Conservation (phyloP, 1,140 invertebrate species). For the Nephotettix cincticeps region DNA sequence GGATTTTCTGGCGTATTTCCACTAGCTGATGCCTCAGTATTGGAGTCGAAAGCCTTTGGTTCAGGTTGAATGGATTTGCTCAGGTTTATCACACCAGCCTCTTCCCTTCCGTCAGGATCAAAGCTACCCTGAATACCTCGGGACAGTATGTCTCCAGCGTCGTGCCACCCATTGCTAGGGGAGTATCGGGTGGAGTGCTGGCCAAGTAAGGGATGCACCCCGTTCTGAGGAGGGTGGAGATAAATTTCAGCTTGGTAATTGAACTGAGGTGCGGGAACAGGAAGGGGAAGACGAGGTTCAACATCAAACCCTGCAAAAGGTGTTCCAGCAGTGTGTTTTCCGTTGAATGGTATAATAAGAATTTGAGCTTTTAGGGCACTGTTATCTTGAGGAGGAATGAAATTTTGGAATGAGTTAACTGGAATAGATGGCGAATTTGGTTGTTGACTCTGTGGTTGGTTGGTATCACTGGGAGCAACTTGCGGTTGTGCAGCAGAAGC, state of each 20-base stretch:
- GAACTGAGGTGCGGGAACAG: background rate
- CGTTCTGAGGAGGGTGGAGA: background rate
- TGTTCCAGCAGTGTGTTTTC: background rate
- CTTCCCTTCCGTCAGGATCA: too few species aligned
- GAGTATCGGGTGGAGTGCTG: background rate
- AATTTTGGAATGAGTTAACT: background rate
- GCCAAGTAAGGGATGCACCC: background rate
- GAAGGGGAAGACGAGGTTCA: background rate
- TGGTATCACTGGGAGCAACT: background rate
- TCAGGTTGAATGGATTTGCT: too few species aligned
- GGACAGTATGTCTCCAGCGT: background rate
- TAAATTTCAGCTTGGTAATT: slow-evolving; percentile 14
- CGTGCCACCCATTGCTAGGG: slow-evolving; percentile 2
- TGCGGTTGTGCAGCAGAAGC: background rate
- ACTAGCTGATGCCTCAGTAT: too few species aligned
- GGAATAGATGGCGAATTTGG: background rate
- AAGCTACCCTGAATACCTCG: background rate
- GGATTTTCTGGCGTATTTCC: too few species aligned
- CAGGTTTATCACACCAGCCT: too few species aligned
- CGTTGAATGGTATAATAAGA: background rate
- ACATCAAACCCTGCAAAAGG: background rate
- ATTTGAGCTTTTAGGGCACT: background rate
- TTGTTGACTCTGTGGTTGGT: background rate
- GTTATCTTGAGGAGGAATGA: background rate
- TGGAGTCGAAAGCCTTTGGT: too few species aligned